Conservation (phyloP, 2,888 invertebrate genomes). For the Acronicta aceris region DNA sequence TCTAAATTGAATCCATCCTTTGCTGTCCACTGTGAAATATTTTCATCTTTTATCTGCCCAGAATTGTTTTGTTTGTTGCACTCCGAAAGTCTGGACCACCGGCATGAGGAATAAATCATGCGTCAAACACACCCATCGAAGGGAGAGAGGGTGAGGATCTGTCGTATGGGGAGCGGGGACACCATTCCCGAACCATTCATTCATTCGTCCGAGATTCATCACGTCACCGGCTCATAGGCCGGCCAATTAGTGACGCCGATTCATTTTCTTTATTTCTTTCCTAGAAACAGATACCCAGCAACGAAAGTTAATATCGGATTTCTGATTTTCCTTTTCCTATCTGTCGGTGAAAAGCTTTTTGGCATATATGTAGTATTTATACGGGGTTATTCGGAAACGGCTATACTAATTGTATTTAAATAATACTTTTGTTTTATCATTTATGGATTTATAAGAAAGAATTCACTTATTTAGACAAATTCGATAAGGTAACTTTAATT, state of each 20-base stretch:
- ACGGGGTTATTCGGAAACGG: no score
- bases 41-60: conserved; percentile 56
- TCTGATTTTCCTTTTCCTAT: conserved; percentile 41
- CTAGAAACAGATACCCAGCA: conserved; percentile 42
- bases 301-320: conserved; percentile 49
- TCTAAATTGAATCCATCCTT: conserved; percentile 31
- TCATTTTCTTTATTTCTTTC: conserved; percentile 67
- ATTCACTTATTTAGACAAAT: no score
- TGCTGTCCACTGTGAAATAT: conserved; percentile 44
- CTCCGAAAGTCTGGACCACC: conserved; percentile 58
- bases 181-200: conserved; percentile 68
- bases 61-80: conserved; percentile 65
- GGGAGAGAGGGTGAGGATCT: conserved; percentile 74
- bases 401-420: no score
- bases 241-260: conserved; percentile 72
- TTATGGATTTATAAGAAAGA: no score
- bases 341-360: conserved; percentile 9
- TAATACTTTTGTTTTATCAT: no score
- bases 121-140: conserved; percentile 76
- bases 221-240: conserved; percentile 69
- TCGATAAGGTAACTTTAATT: no score
- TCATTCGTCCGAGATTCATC: conserved; percentile 72
- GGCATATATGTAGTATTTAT: conserved; percentile 13
- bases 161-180: conserved; percentile 66
- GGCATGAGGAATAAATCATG: conserved; percentile 76